A percentile compares a stretch with the other conserved stretches of the same genome.
These are phyloP conservation scores for Crotalus helleri DNA, from an alignment of 2,113 vertebrate genomes.

Conservation along the genomic window DNA sequence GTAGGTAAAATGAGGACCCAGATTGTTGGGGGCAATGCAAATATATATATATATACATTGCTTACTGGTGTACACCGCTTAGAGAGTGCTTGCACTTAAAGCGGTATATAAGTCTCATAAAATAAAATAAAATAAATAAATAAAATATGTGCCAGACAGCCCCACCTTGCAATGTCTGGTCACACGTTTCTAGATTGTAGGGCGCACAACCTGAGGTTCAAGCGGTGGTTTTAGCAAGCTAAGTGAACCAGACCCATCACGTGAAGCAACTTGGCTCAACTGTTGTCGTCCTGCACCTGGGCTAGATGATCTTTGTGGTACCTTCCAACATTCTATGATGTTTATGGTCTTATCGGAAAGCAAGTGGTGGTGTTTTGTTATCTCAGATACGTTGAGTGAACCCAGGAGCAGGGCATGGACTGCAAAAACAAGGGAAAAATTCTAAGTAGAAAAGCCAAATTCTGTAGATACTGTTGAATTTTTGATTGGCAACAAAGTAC, in stretches of 20 bases:
- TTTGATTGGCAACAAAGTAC: not conserved
- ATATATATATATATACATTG: too few species aligned
- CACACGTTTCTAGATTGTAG: not conserved
- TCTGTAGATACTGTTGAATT: not conserved
- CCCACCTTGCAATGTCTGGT: not conserved
- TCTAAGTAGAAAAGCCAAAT: not conserved
- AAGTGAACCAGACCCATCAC: not conserved
- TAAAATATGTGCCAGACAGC: too few species aligned
- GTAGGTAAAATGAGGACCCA: too few species aligned
- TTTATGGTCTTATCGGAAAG: not conserved
- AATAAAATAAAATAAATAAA: too few species aligned
- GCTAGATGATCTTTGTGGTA: not conserved
- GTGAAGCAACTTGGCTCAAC: not conserved
- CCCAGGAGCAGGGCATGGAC: not conserved
- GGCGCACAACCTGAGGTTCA: not conserved
- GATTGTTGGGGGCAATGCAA: too few species aligned
- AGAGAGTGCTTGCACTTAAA: too few species aligned
- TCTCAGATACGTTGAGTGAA: not conserved
- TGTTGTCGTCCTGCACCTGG: not conserved
- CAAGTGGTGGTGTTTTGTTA: not conserved
- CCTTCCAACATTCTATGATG: not conserved
- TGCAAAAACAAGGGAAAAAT: not conserved
- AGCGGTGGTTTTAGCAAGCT: not conserved
- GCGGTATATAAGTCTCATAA: too few species aligned
- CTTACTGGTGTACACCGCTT: too few species aligned